A percentile compares a stretch with the other conserved stretches of the same genome.
These are phyloP conservation scores for Corapipo altera DNA, from an alignment of 2,113 vertebrate species.

Conservation along the genomic window DNA sequence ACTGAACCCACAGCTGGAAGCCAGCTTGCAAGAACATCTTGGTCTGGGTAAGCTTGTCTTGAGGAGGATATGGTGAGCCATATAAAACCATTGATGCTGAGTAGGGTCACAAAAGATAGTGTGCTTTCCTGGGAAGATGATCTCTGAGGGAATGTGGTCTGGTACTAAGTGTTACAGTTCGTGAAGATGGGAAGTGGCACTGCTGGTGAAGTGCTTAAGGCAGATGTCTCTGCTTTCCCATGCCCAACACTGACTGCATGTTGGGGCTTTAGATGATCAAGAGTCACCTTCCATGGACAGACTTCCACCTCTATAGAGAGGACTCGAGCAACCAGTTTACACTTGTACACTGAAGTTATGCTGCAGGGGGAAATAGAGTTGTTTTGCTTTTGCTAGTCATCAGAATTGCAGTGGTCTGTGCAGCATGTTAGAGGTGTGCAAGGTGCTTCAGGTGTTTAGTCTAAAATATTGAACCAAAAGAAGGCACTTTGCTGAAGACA, in stretches of 20 bases:
- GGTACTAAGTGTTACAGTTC: neutral
- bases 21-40: too few species aligned
- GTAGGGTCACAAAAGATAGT: neutral
- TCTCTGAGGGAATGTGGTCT: neutral
- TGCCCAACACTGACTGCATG: neutral
- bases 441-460: neutral
- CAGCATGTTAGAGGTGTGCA: neutral
- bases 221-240: neutral
- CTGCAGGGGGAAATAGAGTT: neutral
- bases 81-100: neutral
- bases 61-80: neutral
- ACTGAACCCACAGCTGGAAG: rapidly evolving
- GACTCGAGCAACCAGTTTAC: neutral
- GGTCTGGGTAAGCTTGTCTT: neutral
- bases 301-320: neutral
- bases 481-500: neutral
- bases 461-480: neutral
- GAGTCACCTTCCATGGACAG: neutral
- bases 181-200: neutral
- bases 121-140: neutral
- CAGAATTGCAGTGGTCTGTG: neutral
- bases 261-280: neutral
- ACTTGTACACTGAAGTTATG: neutral
- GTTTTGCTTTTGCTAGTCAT: neutral
- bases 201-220: neutral